Conservation (phyloP, 2,888 invertebrate species). For the Stenodema calcarata region DNA sequence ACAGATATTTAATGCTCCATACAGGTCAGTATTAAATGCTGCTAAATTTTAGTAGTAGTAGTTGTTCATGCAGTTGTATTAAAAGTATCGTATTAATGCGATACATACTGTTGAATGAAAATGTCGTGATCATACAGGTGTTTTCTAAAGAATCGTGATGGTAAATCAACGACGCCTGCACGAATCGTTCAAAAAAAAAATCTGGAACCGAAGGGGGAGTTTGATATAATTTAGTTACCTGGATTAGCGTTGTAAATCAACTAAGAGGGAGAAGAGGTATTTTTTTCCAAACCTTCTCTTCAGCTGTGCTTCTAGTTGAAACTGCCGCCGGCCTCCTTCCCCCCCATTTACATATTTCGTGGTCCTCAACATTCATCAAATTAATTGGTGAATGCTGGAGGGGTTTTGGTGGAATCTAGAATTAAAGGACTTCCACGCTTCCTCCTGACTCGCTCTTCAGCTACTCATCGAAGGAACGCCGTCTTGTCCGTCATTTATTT, state of each 20-base stretch:
- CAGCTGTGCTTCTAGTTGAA: background rate
- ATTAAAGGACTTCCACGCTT: background rate
- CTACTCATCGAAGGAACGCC: background rate
- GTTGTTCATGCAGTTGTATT: too few species aligned
- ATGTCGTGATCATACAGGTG: background rate
- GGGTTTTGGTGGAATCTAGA: background rate
- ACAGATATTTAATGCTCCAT: too few species aligned
- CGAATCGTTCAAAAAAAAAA: background rate
- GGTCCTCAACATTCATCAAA: constrained; percentile 10
- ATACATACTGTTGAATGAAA: background rate
- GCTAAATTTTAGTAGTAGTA: too few species aligned
- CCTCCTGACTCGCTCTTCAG: background rate
- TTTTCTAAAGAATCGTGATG: background rate
- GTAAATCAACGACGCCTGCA: background rate
- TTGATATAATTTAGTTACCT: constrained; percentile 15
- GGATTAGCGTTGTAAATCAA: constrained; percentile 19
- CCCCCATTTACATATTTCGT: background rate
- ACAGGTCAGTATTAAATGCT: too few species aligned
- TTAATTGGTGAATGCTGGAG: background rate
- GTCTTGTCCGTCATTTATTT: background rate
- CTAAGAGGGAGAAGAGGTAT: background rate
- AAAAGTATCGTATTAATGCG: too few species aligned
- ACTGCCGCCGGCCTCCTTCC: background rate
- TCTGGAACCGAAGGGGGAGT: background rate
- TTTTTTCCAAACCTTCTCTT: background rate